These are phyloP conservation scores for Halictus quadricinctus DNA, from an alignment of 2,888 invertebrate species.

Conservation along the genomic window DNA sequence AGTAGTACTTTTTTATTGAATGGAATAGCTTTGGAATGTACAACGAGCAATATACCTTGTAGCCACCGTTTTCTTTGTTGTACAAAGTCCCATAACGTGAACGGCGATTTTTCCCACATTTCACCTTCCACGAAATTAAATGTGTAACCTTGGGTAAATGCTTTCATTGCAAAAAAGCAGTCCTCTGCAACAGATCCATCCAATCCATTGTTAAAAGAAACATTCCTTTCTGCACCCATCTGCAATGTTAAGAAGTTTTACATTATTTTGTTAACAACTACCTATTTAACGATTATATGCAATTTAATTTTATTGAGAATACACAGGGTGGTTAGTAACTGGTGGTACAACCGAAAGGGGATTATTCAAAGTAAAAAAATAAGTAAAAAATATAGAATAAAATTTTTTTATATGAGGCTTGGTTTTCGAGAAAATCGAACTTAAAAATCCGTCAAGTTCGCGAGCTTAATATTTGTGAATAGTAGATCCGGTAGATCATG, in stretches of 20 bases:
- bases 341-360: neutral
- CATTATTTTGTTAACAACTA: neutral
- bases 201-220: slow-evolving; percentile 97
- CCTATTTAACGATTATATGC: neutral
- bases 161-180: slow-evolving; percentile 98
- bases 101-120: slow-evolving; percentile 99
- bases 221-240: slow-evolving; percentile 94
- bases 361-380: neutral
- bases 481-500: too few relatives aligned
- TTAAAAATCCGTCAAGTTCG: neutral
- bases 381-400: too few relatives aligned
- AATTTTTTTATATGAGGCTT: neutral
- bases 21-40: slow-evolving; percentile 93
- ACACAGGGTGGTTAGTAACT: neutral
- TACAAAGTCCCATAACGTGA: slow-evolving; percentile 96
- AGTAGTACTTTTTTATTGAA: slow-evolving; percentile 90
- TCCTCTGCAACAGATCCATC: slow-evolving; percentile 99
- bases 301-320: neutral
- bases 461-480: too few relatives aligned
- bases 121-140: slow-evolving; percentile 99
- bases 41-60: slow-evolving; percentile 94
- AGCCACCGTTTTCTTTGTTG: slow-evolving; percentile 98
- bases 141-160: slow-evolving; percentile 93
- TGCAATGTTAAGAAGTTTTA: slow-evolving; percentile 75
- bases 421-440: neutral